These are phyloP conservation scores for Micoletzkya japonica DNA, from an alignment of 2,888 invertebrate genomes.

Conservation along the genomic window DNA sequence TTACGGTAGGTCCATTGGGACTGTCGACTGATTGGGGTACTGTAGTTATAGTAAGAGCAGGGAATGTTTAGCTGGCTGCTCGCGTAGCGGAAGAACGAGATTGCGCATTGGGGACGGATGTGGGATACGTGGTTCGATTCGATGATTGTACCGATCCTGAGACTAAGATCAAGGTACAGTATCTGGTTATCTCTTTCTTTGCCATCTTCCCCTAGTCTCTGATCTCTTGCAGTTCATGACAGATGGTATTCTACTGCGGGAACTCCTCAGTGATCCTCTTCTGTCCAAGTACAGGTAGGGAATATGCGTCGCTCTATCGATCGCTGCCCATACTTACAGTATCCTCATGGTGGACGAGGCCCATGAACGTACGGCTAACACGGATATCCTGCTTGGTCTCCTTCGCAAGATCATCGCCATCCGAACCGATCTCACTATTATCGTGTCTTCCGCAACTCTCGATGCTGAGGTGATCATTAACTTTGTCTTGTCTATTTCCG, in stretches of 20 bases:
- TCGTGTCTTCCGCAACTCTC: constrained; percentile 92
- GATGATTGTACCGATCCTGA: constrained; percentile 65
- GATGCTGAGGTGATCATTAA: constrained; percentile 78
- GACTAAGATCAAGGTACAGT: constrained; percentile 67
- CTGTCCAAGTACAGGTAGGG: constrained; percentile 76
- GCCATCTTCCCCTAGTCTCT: neutral
- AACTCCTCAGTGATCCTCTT: constrained; percentile 92
- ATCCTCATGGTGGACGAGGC: constrained; percentile 69
- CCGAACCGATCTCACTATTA: constrained; percentile 57
- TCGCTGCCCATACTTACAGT: constrained; percentile 72
- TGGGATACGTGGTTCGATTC: constrained; percentile 83
- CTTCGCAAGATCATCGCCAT: constrained; percentile 75
- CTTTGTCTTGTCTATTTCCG: neutral
- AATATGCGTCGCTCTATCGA: neutral
- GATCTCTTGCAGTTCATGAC: constrained; percentile 85
- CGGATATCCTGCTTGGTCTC: constrained; percentile 89
- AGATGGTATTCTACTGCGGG: constrained; percentile 88
- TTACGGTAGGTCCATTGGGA: constrained; percentile 70
- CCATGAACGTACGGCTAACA: constrained; percentile 88
- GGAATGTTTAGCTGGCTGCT: constrained; percentile 72
- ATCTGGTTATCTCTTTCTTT: neutral
- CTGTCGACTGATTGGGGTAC: neutral
- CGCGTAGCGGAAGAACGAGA: constrained; percentile 87
- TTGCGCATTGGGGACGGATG: constrained; percentile 75
- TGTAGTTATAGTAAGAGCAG: neutral